phyloP scores from a whole-genome alignment of 2,888 invertebrate species.

The Lasius platythorax region DNA sequence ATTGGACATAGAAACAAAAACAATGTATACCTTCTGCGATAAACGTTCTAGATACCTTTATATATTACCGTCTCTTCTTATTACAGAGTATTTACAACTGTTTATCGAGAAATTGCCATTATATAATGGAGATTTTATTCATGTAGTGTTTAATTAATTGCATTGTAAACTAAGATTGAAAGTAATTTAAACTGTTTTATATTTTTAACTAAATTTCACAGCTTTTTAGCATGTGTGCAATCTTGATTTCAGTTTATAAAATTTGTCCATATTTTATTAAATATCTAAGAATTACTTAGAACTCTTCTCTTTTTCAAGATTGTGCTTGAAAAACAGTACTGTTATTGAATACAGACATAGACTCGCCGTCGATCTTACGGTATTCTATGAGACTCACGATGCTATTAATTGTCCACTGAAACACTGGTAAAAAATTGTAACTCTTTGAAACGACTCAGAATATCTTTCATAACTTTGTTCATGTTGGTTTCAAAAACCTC shows the following conservation, averaged over 20 bases:
- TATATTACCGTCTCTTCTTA: conserved; percentile 29
- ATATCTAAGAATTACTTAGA: conserved; percentile 88
- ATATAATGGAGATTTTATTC: conserved; percentile 36
- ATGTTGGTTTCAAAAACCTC: conserved; percentile 96
- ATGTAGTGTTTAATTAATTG: conserved; percentile 68
- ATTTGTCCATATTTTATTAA: conserved; percentile 81
- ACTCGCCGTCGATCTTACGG: conserved; percentile 94
- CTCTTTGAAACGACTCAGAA: conserved; percentile 96
- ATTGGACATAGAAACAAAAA: conserved; percentile 62
- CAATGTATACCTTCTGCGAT: conserved; percentile 53
- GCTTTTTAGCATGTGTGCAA: conserved; percentile 79
- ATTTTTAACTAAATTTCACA: conserved; percentile 77
- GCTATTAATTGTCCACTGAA: conserved; percentile 96
- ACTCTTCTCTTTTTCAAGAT: conserved; percentile 96
- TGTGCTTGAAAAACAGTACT: conserved; percentile 96
- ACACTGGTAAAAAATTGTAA: conserved; percentile 97
- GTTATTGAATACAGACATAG: conserved; percentile 92
- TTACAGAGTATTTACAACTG: conserved; percentile 68
- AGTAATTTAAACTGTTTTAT: conserved; percentile 68
- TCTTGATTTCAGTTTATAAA: conserved; percentile 83
- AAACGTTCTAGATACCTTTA: conserved; percentile 21
- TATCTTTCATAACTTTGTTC: conserved; percentile 97
- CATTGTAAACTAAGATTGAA: conserved; percentile 71
- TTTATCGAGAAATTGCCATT: conserved; percentile 50
- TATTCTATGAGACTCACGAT: conserved; percentile 98